Conservation (phyloP, 1,140 invertebrate species). For the Drosophila erecta region DNA sequence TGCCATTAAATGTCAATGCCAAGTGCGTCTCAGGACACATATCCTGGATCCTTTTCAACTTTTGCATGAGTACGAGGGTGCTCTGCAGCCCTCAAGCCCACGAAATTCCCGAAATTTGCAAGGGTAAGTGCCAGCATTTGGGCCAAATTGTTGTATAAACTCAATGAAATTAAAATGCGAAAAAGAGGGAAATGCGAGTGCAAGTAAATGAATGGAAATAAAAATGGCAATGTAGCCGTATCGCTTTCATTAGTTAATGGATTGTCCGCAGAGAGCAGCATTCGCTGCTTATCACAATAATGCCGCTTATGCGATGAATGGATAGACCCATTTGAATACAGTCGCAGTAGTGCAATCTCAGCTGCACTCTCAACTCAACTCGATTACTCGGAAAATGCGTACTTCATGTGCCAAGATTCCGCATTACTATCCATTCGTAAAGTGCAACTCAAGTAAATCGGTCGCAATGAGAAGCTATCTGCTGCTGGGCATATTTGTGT, state of each 20-base stretch:
- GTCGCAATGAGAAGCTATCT: slow-evolving; percentile 10
- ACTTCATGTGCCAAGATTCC: neutral
- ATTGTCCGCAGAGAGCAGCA: slow-evolving; percentile 19
- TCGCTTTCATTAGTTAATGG: slow-evolving; percentile 81
- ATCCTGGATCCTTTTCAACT: slow-evolving; percentile 36
- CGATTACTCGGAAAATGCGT: slow-evolving; percentile 9
- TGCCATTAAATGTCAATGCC: slow-evolving; percentile 68
- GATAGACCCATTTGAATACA: neutral
- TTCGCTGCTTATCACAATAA: slow-evolving; percentile 36
- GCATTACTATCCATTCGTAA: neutral
- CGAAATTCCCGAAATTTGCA: slow-evolving; percentile 24
- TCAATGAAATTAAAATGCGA: slow-evolving; percentile 80
- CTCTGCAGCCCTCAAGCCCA: neutral
- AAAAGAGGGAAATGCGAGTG: slow-evolving; percentile 40
- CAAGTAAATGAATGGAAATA: slow-evolving; percentile 31
- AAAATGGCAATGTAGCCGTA: slow-evolving; percentile 55
- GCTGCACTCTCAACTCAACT: neutral
- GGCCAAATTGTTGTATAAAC: slow-evolving; percentile 71
- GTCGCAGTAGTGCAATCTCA: slow-evolving; percentile 8
- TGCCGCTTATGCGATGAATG: neutral
- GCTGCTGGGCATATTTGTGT: neutral
- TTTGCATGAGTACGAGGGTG: slow-evolving; percentile 45
- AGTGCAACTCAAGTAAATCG: neutral
- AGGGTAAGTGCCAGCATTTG: slow-evolving; percentile 47
- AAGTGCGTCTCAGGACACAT: slow-evolving; percentile 47